These are phyloP conservation scores for Chironomus riparius DNA, from an alignment of 2,888 invertebrate species.

Conservation along the genomic window DNA sequence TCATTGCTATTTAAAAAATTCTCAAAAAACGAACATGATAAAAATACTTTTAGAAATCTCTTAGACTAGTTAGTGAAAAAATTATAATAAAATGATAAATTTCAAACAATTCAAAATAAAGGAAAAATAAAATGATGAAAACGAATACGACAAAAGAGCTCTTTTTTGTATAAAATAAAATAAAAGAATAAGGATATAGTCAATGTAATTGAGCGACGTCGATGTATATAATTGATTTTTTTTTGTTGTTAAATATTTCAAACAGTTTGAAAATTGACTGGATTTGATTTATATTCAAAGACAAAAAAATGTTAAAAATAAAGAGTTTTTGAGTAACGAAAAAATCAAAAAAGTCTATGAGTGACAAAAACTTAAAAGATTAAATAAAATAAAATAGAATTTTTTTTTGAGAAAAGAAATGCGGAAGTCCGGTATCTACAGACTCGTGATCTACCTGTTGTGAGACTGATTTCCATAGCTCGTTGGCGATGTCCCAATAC, in stretches of 20 bases:
- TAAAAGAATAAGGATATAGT: too few relatives aligned
- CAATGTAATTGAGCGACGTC: too few relatives aligned
- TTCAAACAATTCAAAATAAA: too few relatives aligned
- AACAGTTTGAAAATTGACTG: not conserved
- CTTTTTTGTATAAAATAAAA: too few relatives aligned
- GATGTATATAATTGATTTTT: too few relatives aligned
- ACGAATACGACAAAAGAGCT: too few relatives aligned
- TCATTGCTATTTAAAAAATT: too few relatives aligned
- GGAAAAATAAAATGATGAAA: too few relatives aligned
- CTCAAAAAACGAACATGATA: too few relatives aligned
- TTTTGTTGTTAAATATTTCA: not conserved
- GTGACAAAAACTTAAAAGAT: conserved; percentile 19
- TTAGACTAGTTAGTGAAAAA: too few relatives aligned
- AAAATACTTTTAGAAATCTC: too few relatives aligned
- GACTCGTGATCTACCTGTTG: conserved; percentile 64
- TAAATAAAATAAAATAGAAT: not conserved
- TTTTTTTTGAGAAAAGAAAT: conserved; percentile 24
- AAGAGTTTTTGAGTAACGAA: not conserved
- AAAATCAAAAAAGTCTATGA: not conserved
- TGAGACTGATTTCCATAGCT: conserved; percentile 92
- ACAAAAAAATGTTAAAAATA: not conserved
- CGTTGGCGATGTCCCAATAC: conserved; percentile 93
- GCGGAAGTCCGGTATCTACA: conserved; percentile 25
- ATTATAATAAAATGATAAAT: too few relatives aligned
- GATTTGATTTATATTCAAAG: not conserved